Evolutionary conservation across 2,888 invertebrate species (phyloP), one percentile per base, ranked within the genome.

Genomic region (Julus scanicus): DNA sequence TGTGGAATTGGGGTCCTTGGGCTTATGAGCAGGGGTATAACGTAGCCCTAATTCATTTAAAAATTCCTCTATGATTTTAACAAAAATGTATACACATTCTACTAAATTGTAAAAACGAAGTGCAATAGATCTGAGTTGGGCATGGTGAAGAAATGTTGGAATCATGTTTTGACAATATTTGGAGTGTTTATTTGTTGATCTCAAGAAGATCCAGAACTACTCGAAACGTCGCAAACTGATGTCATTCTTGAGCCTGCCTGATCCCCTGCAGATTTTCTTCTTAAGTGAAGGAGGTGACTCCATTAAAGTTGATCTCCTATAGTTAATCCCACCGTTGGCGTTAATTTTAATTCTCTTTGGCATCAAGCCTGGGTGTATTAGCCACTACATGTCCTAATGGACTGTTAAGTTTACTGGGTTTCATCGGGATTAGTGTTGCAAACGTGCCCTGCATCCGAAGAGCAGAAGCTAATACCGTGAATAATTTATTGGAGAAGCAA

Each of bases 281-380:
- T 29, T 29, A 29, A 20, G 71, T 2, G n/a, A 17, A 13, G 80
- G 37, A 29, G 37, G 8, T 37, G 80, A 37, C 37, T 80, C 80
- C 80, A 80, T 80, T 37, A 37, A 29, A 71, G 80, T 29, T 37
- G 37, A 80, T 80, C 37, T 80, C 13, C 13, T 11, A n/a, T n/a
- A 29, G 11, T 29, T 80, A 80, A 80, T 80, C 80, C 15, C 37
- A 11, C 37, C 9, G 80, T 2, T 80, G 80, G 80, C 1, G 37
- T 80, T 80, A 37, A 37, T 20, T 80, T 80, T 29, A 80, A 80
- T 80, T 80, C 13, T 80, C 80, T 29, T 80, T 80, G 80, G 20
- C 71, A 80, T 11, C 80, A 15, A 80, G 37, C 80, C 80, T 29
- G 71, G 80, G 37, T 44, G 44, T 8, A 20, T 80, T 80, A 80